These are phyloP conservation scores for Eustalomyia histrio DNA, from an alignment of 2,888 invertebrate genomes.

Conservation along the genomic window DNA sequence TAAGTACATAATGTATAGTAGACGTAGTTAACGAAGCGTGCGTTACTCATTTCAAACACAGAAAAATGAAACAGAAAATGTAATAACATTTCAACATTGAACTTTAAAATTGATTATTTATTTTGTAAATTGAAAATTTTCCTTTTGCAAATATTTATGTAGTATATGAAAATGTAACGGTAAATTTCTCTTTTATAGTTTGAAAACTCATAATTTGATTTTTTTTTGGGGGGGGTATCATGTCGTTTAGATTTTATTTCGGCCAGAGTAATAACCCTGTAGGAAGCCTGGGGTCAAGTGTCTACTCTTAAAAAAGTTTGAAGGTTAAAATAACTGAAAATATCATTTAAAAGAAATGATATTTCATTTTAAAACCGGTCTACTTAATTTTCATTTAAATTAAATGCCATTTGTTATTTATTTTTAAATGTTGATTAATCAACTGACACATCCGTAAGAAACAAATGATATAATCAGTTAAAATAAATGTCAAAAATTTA, in stretches of 20 bases:
- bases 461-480: too few relatives aligned
- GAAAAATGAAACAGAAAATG: background rate
- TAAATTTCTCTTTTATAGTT: background rate
- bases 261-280: background rate
- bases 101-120: slow-evolving; percentile 4
- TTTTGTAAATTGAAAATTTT: slow-evolving; percentile 4
- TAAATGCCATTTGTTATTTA: too few relatives aligned
- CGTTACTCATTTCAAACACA: slow-evolving; percentile 23
- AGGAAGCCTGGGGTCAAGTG: too few relatives aligned
- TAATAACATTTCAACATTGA: background rate
- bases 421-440: too few relatives aligned
- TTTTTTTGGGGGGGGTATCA: background rate
- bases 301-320: too few relatives aligned
- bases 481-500: too few relatives aligned
- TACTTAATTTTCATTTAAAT: too few relatives aligned
- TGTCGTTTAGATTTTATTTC: background rate
- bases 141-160: slow-evolving; percentile 1
- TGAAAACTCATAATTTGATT: background rate
- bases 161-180: background rate
- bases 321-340: too few relatives aligned
- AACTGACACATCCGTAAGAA: too few relatives aligned
- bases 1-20: background rate
- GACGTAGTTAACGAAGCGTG: slow-evolving; percentile 33
- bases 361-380: too few relatives aligned
- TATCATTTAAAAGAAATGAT: too few relatives aligned